These are phyloP conservation scores for Oplegnathus fasciatus DNA, from an alignment of 2,113 vertebrate genomes.

Conservation along the genomic window DNA sequence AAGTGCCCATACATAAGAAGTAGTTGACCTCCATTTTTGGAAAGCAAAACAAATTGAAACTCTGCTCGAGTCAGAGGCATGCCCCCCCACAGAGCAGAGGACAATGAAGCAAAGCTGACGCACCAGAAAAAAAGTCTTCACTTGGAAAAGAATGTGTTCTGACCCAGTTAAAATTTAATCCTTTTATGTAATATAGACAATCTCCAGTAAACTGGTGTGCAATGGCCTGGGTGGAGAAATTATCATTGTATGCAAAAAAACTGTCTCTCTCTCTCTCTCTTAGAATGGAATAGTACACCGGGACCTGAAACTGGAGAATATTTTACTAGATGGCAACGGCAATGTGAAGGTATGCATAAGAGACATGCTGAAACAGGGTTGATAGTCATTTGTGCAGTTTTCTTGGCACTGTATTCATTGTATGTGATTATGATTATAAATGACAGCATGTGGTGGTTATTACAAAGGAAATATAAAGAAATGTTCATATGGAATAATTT, in stretches of 20 bases:
- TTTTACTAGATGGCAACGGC: constrained; percentile 91
- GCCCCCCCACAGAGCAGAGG: constrained; percentile 76
- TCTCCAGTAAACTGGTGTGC: constrained; percentile 13
- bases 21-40: constrained; percentile 65
- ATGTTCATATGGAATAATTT: neutral
- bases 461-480: neutral
- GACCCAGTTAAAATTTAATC: constrained; percentile 47
- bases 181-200: constrained; percentile 41
- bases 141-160: constrained; percentile 57
- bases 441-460: neutral
- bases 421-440: neutral
- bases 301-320: constrained; percentile 98
- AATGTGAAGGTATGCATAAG: constrained; percentile 92
- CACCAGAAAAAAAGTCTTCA: constrained; percentile 56
- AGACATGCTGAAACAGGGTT: neutral
- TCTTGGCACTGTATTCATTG: too few relatives aligned
- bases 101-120: constrained; percentile 75
- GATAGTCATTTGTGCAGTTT: neutral
- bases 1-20: neutral
- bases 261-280: neutral
- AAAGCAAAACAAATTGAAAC: constrained; percentile 57
- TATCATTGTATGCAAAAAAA: constrained; percentile 10
- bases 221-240: neutral
- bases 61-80: constrained; percentile 71
- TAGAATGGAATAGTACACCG: constrained; percentile 97